Conservation (phyloP, 1,140 invertebrate species). For the Nasonia vitripennis region DNA sequence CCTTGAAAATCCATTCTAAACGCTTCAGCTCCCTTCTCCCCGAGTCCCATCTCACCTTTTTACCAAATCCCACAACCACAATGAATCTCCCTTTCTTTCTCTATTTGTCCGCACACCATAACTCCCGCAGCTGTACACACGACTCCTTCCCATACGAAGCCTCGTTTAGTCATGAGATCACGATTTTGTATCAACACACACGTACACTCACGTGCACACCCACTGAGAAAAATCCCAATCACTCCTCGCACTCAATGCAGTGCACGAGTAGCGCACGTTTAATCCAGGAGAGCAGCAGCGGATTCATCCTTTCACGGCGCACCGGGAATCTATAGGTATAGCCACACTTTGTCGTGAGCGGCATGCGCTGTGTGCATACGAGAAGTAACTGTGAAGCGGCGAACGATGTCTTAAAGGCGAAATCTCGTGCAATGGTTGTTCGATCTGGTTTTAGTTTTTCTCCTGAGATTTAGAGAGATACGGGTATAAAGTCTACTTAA, state of each 20-base stretch:
- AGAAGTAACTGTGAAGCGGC: neutral
- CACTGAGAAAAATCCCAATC: conserved; percentile 2
- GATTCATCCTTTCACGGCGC: conserved; percentile 17
- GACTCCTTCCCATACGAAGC: neutral
- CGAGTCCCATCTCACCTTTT: neutral
- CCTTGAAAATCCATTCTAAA: conserved; percentile 1
- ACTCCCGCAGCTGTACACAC: neutral
- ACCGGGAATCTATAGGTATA: too few species aligned
- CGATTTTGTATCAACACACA: neutral
- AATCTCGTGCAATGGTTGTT: conserved; percentile 25
- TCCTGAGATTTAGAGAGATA: neutral
- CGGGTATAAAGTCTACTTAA: neutral
- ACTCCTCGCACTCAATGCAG: neutral
- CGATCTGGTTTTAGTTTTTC: neutral
- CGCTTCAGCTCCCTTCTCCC: neutral
- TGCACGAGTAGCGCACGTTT: neutral
- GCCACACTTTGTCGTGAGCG: conserved; percentile 23
- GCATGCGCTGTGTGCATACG: neutral
- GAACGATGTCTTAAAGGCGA: neutral
- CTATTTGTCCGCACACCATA: neutral
- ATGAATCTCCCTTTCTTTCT: neutral
- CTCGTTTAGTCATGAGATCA: neutral
- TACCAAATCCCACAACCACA: neutral
- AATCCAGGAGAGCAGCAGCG: neutral
- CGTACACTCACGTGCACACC: neutral